phyloP scores from a whole-genome alignment of 2,113 vertebrate species.

The Oreotrochilus melanogaster region DNA sequence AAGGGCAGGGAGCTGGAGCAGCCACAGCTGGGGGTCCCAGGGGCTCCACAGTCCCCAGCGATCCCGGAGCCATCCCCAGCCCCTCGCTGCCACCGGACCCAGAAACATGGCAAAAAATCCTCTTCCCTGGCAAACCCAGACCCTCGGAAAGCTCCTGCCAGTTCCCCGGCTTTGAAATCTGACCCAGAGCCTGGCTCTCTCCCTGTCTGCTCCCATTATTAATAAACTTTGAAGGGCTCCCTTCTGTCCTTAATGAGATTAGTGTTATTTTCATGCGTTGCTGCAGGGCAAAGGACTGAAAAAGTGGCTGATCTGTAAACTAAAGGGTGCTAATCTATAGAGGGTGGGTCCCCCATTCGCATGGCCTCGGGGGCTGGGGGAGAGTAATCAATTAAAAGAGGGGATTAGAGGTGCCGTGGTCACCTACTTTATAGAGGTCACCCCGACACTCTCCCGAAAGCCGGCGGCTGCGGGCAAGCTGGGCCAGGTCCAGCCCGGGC shows the following conservation, averaged over 20 bases:
- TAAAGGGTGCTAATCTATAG: conserved; percentile 77
- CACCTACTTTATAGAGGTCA: conserved; percentile 56
- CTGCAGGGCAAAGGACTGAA: conserved; percentile 65
- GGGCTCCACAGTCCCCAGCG: not conserved
- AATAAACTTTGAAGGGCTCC: conserved; percentile 76
- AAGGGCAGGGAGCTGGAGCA: not conserved
- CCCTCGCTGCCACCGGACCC: not conserved
- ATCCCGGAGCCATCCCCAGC: not conserved
- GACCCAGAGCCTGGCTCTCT: conserved; percentile 57
- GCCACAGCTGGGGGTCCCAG: not conserved
- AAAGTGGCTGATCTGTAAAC: conserved; percentile 73
- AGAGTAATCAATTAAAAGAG: conserved; percentile 72
- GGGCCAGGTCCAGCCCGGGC: not conserved
- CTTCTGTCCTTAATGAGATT: conserved; percentile 79
- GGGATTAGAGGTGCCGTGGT: conserved; percentile 70
- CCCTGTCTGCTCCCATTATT: conserved; percentile 74
- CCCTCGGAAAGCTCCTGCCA: conserved; percentile 28
- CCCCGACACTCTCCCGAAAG: conserved; percentile 8
- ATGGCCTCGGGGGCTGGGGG: conserved; percentile 53
- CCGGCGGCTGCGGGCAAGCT: not conserved
- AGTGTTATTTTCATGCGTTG: conserved; percentile 76
- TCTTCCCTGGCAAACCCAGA: conserved; percentile 22
- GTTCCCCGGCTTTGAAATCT: conserved; percentile 71
- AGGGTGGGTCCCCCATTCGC: conserved; percentile 57
- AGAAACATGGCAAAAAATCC: not conserved